Evolutionary conservation across 1,140 invertebrate genomes (phyloP), one percentile per base, ranked within the genome.

Genomic region (Drosophila tsacasi): DNA sequence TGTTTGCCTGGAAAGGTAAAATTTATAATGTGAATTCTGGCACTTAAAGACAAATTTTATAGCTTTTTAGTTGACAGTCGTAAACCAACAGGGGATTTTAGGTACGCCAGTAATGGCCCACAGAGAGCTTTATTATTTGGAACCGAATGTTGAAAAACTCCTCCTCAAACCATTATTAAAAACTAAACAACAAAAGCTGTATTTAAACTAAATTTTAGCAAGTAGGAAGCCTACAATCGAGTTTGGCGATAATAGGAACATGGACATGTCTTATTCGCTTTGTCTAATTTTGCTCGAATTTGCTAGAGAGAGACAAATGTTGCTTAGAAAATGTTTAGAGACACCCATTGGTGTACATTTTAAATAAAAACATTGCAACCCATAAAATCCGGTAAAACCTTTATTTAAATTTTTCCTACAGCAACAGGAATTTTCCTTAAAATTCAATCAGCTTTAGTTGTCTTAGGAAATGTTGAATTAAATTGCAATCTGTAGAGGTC

Each of bases 21-120:
- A 73, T 73, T 72, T 73, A 73, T 73, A 72, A 73, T 73, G 69
- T 52, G 37, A 40, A 30, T 58, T 54, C 35, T 42, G 64, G 42
- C 55, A 62, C 81, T 81, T 72, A 72, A 49, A 76, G 61, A 81
- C 65, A 76, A 81, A 67, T 80, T 80, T 65, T 66, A 80, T 80
- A 57, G 69, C 55, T 39, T 73, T 74, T 80, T 75, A 80, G 62
- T 66, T 80, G 57, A 67, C 77, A 80, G 50, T 75, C 44, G 55
- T 80, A 59, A 74, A 57, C 73, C 62, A 30, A 49, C 19, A 19
- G 39, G 39, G 50, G 76, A 42, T 59, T 60, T 72, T 19, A 72
- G 19, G 23, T 72, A 37, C 9, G 27, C 21, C 8, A 37, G 5
- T 17, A 66, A 40, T 60, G 27, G 64, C 42, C 50, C 57, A 19